phyloP scores from a whole-genome alignment of 2,113 vertebrate species.

The Taurulus bubalis region DNA sequence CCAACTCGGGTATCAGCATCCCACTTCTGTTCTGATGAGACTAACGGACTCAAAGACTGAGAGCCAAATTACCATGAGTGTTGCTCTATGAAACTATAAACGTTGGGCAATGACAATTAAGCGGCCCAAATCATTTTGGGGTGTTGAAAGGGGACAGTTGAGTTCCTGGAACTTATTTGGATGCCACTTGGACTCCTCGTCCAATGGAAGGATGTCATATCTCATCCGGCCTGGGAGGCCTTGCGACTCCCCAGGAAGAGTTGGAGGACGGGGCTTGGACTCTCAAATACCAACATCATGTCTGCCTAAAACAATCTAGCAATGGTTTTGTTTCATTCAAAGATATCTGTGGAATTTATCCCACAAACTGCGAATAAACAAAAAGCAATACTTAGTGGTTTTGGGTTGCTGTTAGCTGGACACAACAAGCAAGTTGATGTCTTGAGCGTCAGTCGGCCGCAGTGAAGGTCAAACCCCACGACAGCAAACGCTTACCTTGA shows the following conservation, averaged over 20 bases:
- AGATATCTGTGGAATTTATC: too few species aligned
- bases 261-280: not conserved
- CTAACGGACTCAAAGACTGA: constrained; percentile 3
- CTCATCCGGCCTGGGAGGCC: too few species aligned
- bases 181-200: not conserved
- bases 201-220: too few species aligned
- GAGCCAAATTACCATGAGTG: not conserved
- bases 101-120: not conserved
- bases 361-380: too few species aligned
- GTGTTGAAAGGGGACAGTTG: not conserved
- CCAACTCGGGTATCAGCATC: constrained; percentile 35
- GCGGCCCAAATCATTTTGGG: not conserved
- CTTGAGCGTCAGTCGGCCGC: not conserved
- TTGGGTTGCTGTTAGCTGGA: too few species aligned
- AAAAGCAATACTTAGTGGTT: too few species aligned
- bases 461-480: not conserved
- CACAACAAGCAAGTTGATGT: too few species aligned
- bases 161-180: not conserved
- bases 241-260: not conserved
- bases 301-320: too few species aligned
- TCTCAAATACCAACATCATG: too few species aligned
- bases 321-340: too few species aligned
- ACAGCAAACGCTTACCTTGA: not conserved
- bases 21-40: constrained; percentile 12
- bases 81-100: not conserved